phyloP scores from a whole-genome alignment of 2,113 vertebrate genomes.

The Oreotrochilus melanogaster region DNA sequence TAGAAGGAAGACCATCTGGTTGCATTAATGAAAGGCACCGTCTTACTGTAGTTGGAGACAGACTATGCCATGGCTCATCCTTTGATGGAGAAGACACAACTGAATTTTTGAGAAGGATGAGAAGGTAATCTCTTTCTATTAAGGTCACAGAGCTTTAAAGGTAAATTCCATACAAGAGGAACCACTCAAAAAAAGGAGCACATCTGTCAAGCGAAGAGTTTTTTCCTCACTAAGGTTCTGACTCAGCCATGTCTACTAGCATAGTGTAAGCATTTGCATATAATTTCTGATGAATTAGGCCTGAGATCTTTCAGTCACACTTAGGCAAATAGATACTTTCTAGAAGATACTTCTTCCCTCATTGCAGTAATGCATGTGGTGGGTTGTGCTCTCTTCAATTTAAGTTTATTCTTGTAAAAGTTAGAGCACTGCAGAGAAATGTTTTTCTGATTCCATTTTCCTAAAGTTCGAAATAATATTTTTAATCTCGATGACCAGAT shows the following conservation, averaged over 20 bases:
- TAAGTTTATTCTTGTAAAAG: neutral
- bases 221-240: neutral
- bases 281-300: neutral
- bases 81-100: neutral
- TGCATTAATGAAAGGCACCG: neutral
- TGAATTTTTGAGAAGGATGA: neutral
- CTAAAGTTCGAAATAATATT: neutral
- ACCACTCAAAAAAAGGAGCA: neutral
- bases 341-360: neutral
- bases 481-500: neutral
- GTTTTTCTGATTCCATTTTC: neutral
- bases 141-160: neutral
- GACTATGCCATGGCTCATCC: neutral
- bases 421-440: neutral
- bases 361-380: neutral
- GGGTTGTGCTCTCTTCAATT: neutral
- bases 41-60: neutral
- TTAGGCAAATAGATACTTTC: neutral
- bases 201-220: neutral
- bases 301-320: neutral
- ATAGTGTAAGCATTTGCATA: neutral
- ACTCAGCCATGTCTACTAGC: neutral
- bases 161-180: neutral
- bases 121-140: neutral
- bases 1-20: neutral